Evolutionary conservation across 2,113 vertebrate genomes (phyloP), one percentile per base, ranked within the genome.

Genomic region (Ophiodon elongatus): DNA sequence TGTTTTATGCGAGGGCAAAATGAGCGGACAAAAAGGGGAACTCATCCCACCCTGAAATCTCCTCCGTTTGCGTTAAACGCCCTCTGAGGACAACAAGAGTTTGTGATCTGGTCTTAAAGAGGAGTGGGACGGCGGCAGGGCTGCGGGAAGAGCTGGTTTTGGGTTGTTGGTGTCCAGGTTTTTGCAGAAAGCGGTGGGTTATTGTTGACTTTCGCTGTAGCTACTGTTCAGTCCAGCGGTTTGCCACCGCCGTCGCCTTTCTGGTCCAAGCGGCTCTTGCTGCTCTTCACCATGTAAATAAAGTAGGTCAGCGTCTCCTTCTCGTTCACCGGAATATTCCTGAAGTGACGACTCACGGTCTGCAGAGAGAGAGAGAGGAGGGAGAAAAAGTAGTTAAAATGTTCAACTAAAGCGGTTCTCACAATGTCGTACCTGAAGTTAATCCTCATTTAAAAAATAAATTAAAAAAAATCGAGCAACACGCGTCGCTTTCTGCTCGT

Each of bases 271-370:
- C 98, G 96, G 75, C 98, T 99, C 93, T 98, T 98, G 95, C 98
- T 99, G 93, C 96, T 98, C 95, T 99, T 99, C 90, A 99, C 98
- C 98, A 99, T 99, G 92, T 99, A 99, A 89, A 99, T 99, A 85
- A 99, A 99, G 93, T 98, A 99, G 1, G 97, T 98, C 54, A 99
- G 96, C 0, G 98, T 99, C 92, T 99, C 98, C 90, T 99, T 99
- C 92, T 99, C 98, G 79, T 99, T 99, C 89, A 99, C 98, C 0
- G 97, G 97, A 79, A 99, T 99, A 88, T 99, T 99, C 93, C 98
- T 96, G 95, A 99, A 99, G 93, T 99, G 98, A 80, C 98, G 98
- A 90, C 98, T 99, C 93, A 99, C 97, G 14, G 98, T 99, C 98
- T 99, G 83, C 35, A 88, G 41, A 31, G 29, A n/a, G n/a, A n/a